Base-by-base conservation (phyloP, 2,113 vertebrate genomes). In the Eira barbara region DNA sequence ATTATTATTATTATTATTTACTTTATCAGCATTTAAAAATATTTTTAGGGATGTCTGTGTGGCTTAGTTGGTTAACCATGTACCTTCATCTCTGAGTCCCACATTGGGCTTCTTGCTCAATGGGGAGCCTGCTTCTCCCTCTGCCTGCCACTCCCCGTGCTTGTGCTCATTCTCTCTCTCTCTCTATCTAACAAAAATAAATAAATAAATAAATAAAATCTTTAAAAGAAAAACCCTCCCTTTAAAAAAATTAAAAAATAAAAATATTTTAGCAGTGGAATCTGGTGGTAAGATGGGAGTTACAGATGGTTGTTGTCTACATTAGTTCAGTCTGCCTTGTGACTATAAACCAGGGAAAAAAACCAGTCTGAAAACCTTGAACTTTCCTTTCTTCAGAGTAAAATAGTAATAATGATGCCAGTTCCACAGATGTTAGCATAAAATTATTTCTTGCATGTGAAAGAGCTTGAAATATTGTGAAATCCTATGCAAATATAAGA, bases 271-370 rank as follows among this genome's bases (percentile, higher is more conserved):
- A 90, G 17, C 4, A 45, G 7, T 42, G 9, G 20, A 17, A 21
- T 0, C 36, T 57, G 18, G 13, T 4, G 0, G 7, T 57, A n/a
- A n/a, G 21, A 65, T 83, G 25, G 13, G 4, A 79, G 0, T 55
- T 65, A 87, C 15, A 63, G 6, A 42, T 55, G 12, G 52, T 18
- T 55, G 7, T 85, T 85, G 13, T 85, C 55, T 67, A 27, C 14
- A 2, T 36, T 71, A 78, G 20, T 49, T 76, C 49, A 36, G 39
- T 42, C 13, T 55, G 14, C 29, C 10, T 73, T 79, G 7, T 23
- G 1, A 8, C 65, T 73, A 13, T 82, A 90, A 82, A 49, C 13
- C 17, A 52, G n/a, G 13, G 27, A 27, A 67, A 31, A 39, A 71
- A n/a, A 57, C 4, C 2, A 11, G 7, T 74, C 39, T 86, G 29